A percentile compares a stretch with the other conserved stretches of the same genome.
phyloP scores from a whole-genome alignment of 2,113 vertebrate genomes.

The Echinops telfairi region DNA sequence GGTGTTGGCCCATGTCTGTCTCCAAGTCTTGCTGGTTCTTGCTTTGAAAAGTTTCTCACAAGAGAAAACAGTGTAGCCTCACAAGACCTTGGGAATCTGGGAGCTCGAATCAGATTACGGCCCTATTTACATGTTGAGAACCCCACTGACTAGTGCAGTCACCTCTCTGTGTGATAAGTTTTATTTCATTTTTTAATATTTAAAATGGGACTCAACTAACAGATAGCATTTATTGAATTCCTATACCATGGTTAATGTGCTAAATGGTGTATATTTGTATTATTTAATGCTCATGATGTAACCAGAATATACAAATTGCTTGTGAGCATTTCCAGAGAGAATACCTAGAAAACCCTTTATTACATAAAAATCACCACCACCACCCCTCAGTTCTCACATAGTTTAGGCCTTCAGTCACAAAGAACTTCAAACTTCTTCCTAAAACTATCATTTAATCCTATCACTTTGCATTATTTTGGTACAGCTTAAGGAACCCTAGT shows the following conservation, averaged over 20 bases:
- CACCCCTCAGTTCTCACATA: too few species aligned
- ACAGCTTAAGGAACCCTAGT: too few species aligned
- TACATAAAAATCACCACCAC: neutral
- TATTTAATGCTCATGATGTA: neutral
- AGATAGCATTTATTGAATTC: neutral
- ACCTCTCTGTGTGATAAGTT: neutral
- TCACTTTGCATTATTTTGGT: neutral
- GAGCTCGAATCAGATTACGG: neutral
- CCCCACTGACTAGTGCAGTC: neutral
- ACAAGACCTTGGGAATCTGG: neutral
- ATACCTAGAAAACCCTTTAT: neutral
- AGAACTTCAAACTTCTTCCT: neutral
- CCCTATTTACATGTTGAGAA: neutral
- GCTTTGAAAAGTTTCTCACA: neutral
- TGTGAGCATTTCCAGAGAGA: neutral
- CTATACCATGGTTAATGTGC: neutral
- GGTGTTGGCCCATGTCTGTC: neutral
- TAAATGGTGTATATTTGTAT: neutral
- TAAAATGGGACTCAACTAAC: neutral
- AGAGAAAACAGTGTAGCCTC: neutral
- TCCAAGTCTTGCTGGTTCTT: neutral
- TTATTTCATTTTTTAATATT: neutral
- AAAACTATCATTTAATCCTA: neutral
- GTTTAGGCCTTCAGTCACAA: neutral
- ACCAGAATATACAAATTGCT: neutral